These are phyloP conservation scores for Acipenser transmontanus DNA, from an alignment of 2,797 vertebrate genomes.

Conservation along the genomic window DNA sequence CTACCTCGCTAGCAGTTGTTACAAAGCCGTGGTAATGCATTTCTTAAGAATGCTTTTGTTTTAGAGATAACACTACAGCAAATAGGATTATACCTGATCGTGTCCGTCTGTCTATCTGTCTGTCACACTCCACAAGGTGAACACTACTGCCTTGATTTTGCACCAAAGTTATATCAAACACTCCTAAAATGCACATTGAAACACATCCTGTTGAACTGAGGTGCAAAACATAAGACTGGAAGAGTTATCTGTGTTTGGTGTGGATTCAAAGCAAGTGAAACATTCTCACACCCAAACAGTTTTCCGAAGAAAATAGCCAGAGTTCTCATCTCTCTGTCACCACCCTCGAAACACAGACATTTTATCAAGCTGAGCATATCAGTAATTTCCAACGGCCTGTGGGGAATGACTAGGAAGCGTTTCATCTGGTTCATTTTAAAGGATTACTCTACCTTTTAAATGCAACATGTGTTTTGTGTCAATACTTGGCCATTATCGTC, in stretches of 20 bases:
- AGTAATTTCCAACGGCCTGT: background rate
- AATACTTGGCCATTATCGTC: no score
- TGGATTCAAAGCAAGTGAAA: conserved; percentile 33
- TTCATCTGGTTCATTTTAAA: background rate
- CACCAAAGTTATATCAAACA: no score
- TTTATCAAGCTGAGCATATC: background rate
- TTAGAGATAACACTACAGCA: background rate
- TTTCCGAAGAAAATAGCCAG: conserved; percentile 13
- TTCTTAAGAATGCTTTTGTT: no score
- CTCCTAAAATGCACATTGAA: no score
- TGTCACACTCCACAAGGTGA: no score
- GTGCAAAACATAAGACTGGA: background rate
- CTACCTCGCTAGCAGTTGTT: background rate
- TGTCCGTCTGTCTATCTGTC: background rate
- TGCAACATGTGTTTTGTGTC: no score
- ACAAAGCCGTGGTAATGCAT: no score
- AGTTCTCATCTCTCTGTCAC: background rate
- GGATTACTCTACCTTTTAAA: background rate
- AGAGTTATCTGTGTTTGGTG: background rate
- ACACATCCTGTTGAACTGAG: no score
- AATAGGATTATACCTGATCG: background rate
- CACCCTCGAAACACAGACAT: background rate
- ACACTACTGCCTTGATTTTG: no score
- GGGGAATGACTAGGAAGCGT: background rate
- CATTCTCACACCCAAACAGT: conserved; percentile 48